These are phyloP conservation scores for Megaptera novaeangliae DNA, from an alignment of 2,113 vertebrate genomes.

Conservation along the genomic window DNA sequence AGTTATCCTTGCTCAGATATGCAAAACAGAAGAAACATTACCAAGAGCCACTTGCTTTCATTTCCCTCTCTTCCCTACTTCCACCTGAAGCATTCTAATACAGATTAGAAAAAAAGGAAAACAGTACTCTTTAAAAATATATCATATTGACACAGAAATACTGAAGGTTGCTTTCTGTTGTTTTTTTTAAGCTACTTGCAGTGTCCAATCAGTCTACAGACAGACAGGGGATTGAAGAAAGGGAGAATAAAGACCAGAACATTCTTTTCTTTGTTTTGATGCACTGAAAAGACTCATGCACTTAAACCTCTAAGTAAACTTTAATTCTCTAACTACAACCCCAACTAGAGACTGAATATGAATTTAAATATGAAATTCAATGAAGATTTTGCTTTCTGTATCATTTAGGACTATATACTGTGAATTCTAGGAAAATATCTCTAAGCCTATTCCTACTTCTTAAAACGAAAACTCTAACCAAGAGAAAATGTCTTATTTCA, in stretches of 20 bases:
- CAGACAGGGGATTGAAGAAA: not conserved
- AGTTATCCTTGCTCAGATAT: not conserved
- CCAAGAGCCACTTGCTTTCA: not conserved
- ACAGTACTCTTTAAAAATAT: not conserved
- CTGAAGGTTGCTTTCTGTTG: not conserved
- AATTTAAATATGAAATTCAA: constrained; percentile 13
- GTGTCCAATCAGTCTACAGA: not conserved
- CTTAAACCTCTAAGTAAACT: constrained; percentile 3
- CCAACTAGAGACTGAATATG: not conserved
- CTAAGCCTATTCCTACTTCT: constrained; percentile 1
- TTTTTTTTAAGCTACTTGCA: not conserved
- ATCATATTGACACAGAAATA: not conserved
- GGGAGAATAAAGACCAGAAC: not conserved
- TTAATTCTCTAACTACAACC: constrained; percentile 15
- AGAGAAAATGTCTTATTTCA: not conserved
- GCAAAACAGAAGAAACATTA: constrained; percentile 10
- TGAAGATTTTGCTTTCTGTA: not conserved
- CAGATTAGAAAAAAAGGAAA: not conserved
- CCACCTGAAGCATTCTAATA: not conserved
- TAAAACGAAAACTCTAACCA: constrained; percentile 30
- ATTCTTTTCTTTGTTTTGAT: not conserved
- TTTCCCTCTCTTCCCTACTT: constrained; percentile 11
- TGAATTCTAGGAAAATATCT: not conserved
- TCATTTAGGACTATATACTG: not conserved
- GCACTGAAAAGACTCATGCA: not conserved